phyloP scores from a whole-genome alignment of 2,113 vertebrate genomes.

The Cochlearius cochlearius region DNA sequence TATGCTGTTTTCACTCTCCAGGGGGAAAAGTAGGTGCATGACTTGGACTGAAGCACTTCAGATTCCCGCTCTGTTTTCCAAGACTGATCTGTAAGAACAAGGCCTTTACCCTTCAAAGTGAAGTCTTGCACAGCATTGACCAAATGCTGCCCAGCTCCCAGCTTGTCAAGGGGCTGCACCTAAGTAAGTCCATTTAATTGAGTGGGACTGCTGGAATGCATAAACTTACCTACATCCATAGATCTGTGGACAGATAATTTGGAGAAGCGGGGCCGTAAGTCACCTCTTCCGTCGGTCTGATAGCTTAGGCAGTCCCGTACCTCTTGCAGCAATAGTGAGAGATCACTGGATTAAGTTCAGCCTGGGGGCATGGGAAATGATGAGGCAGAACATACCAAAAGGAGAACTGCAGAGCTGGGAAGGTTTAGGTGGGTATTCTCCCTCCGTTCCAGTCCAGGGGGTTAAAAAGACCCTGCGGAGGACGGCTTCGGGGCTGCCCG shows the following conservation, averaged over 20 bases:
- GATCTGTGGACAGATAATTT: neutral
- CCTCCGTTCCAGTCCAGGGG: neutral
- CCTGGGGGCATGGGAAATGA: neutral
- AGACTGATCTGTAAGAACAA: neutral
- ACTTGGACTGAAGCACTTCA: neutral
- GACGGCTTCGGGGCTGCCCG: neutral
- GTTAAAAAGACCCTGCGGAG: neutral
- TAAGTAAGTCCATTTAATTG: neutral
- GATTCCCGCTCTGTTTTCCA: neutral
- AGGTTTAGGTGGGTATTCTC: neutral
- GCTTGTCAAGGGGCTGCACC: neutral
- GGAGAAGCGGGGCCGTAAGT: neutral
- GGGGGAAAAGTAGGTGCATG: neutral
- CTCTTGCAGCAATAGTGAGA: neutral
- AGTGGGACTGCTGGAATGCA: neutral
- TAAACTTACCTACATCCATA: neutral
- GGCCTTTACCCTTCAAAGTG: neutral
- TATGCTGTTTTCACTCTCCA: rapidly evolving
- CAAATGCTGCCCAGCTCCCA: neutral
- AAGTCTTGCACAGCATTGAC: neutral
- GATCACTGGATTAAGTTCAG: rapidly evolving
- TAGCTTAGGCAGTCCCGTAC: neutral
- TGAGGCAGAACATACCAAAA: neutral
- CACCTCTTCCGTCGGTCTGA: neutral
- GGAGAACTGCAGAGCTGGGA: neutral